Base-by-base conservation (phyloP, 2,113 vertebrate species). In the Chaetorhynchus papuensis region DNA sequence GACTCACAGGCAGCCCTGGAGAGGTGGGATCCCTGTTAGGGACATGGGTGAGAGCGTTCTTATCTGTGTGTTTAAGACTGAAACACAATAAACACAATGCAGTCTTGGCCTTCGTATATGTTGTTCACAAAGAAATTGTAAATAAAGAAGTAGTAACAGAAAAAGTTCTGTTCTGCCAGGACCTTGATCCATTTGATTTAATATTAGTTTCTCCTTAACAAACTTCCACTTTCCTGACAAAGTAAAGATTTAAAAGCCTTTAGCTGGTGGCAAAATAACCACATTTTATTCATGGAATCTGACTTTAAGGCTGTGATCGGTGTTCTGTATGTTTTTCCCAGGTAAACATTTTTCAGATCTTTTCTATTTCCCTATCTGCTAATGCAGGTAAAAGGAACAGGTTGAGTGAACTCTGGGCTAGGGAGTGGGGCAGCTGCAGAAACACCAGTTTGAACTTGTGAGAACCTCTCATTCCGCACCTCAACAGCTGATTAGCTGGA, bases 401-500 rank as follows among this genome's bases (percentile, higher is more conserved):
- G 37, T 8, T n/a, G 78, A 65, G 42, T 10, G 59, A 92, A 31
- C 31, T 26, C 13, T 57, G 49, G 39, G 31, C 35, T 76, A 20
- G 2, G 2, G 54, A 77, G 27, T 2, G 23, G 59, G 28, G 54
- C 54, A 76, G n/a, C 63, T 90, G 27, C 65, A 59, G 42, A 50
- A 85, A 80, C n/a, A 41, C 6, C 28, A 26, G 4, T 66, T 22
- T 83, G 89, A 84, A 81, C 76, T 50, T 33, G 13, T 4, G 47
- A 68, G 59, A 86, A 61, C 26, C 41, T 33, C 39, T 83, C 75
- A 61, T 15, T 61, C 59, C 66, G 76, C 86, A 70, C 30, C 47
- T 66, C 95, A 83, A 27, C 30, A 74, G 71, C 35, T 49, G 88
- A 86, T 92, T 61, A 95, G 35, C 75, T 80, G 88, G 66, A 93